Evolutionary conservation across 64 coral and sea anemone species (phyloP).

Genomic region (Platygyra sinensis): DNA sequence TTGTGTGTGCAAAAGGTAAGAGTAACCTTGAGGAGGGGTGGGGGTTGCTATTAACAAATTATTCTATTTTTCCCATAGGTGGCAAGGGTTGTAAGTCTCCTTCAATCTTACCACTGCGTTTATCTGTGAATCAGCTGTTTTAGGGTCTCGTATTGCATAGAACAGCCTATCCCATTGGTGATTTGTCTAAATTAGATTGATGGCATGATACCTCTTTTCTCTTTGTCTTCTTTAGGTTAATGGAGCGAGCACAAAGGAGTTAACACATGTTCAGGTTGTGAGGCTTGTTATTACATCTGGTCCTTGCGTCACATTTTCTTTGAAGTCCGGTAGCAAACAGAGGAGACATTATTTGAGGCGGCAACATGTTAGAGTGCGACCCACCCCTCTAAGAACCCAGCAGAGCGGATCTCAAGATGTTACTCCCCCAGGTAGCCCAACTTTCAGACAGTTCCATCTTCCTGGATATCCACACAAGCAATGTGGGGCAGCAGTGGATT

Average conservation of each 20-base stretch:
- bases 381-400: conserved; percentile 53
- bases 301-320: conserved; percentile 44
- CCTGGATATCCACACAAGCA: conserved; percentile 33
- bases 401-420: not conserved
- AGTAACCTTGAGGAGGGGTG: too few relatives aligned
- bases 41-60: too few relatives aligned
- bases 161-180: too few relatives aligned
- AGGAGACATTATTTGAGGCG: not conserved
- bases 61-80: too few relatives aligned
- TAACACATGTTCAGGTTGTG: conserved; percentile 75
- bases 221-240: conserved; percentile 55
- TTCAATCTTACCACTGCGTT: too few relatives aligned
- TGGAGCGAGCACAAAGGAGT: conserved; percentile 8
- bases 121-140: too few relatives aligned
- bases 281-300: conserved; percentile 60
- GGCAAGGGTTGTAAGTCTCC: too few relatives aligned
- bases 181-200: not conserved
- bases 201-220: not conserved
- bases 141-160: too few relatives aligned
- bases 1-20: too few relatives aligned
- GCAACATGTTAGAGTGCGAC: not conserved
- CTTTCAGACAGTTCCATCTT: conserved; percentile 19
- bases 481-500: conserved; percentile 1
- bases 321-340: not conserved
- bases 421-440: conserved; percentile 42